phyloP scores from a whole-genome alignment of 2,888 invertebrate species.

The Prosopocoilus inquinatus region DNA sequence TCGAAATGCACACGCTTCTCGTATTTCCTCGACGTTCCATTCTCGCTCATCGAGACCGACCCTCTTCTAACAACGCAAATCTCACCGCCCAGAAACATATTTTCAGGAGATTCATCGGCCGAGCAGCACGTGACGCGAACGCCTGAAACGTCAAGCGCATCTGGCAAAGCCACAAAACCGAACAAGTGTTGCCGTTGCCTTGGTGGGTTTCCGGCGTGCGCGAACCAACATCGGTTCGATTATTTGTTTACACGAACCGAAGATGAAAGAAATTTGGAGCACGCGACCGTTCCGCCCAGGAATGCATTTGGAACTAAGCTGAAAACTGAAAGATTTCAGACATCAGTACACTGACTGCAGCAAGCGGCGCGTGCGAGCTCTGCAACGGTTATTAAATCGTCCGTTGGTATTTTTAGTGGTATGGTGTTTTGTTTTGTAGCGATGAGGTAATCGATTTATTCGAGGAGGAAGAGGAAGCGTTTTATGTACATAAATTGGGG shows the following conservation, averaged over 20 bases:
- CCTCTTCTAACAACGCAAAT: constrained; percentile 37
- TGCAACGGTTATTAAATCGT: too few relatives aligned
- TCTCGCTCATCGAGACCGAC: constrained; percentile 26
- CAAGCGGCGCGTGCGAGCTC: too few relatives aligned
- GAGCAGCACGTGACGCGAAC: background rate
- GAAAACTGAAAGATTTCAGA: too few relatives aligned
- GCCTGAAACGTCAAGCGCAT: background rate
- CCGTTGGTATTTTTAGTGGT: constrained; percentile 3
- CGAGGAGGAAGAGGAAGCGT: too few relatives aligned
- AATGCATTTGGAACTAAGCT: too few relatives aligned
- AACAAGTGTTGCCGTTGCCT: too few relatives aligned
- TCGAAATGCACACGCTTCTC: constrained; percentile 47
- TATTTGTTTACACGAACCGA: background rate
- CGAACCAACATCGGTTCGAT: background rate
- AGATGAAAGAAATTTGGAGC: background rate
- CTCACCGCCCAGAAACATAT: constrained; percentile 46
- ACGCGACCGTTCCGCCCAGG: too few relatives aligned
- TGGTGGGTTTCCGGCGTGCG: too few relatives aligned
- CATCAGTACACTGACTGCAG: too few relatives aligned
- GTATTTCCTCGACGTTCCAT: constrained; percentile 27
- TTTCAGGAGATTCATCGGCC: constrained; percentile 1
- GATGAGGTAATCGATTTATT: too few relatives aligned
- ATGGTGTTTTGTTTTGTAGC: constrained; percentile 7
- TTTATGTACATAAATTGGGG: too few relatives aligned
- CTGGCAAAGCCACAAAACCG: background rate